A percentile compares a stretch with the other conserved stretches of the same genome.
These are phyloP conservation scores for Sisor rabdophorus DNA, from an alignment of 2,113 vertebrate genomes.

Conservation along the genomic window DNA sequence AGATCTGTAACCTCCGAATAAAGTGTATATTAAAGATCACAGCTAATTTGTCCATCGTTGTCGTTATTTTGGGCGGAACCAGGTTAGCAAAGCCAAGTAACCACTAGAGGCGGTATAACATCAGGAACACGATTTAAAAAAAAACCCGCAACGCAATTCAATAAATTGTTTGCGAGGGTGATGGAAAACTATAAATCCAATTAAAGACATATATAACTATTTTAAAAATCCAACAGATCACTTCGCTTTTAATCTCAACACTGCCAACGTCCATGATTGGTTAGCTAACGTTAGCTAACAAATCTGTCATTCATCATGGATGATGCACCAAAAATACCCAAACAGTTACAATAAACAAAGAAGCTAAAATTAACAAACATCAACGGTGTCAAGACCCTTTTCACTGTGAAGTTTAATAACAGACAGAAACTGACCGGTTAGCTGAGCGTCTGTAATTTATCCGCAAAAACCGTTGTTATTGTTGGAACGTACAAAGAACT, in stretches of 20 bases:
- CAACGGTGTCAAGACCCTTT: too few relatives aligned
- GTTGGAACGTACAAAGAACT: conserved; percentile 25
- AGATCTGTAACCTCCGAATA: background rate
- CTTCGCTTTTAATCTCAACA: background rate
- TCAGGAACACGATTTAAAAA: background rate
- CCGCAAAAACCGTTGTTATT: conserved; percentile 38
- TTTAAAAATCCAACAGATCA: background rate
- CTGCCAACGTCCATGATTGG: background rate
- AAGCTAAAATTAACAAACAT: background rate
- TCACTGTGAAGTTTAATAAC: background rate
- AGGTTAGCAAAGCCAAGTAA: background rate
- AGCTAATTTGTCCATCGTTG: background rate
- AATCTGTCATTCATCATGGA: background rate
- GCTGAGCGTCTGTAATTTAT: background rate
- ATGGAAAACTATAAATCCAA: background rate
- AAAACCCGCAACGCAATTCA: background rate
- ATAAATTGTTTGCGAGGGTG: background rate
- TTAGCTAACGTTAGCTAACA: background rate
- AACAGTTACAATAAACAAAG: background rate
- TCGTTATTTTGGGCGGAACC: background rate
- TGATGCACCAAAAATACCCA: background rate
- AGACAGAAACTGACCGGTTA: conserved; percentile 13
- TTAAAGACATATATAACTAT: background rate
- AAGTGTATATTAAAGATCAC: background rate
- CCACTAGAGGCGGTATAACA: background rate